Evolutionary conservation across 1,140 invertebrate genomes (phyloP).

Genomic region (Lordiphosa clarofinis): DNA sequence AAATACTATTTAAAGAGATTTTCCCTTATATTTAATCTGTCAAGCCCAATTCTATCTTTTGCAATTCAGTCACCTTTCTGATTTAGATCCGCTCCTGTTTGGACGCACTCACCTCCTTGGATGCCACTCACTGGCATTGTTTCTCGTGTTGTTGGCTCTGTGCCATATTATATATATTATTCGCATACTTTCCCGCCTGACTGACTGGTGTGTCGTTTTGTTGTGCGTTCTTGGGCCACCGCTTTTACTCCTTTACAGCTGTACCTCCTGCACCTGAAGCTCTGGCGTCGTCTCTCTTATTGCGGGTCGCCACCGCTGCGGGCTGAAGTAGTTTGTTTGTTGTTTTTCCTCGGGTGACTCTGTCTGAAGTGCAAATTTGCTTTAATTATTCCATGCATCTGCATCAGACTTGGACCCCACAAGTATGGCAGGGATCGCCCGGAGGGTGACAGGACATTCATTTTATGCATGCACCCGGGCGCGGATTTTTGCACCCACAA

Average conservation of each 20-base stretch:
- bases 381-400: conserved; percentile 75
- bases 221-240: conserved; percentile 43
- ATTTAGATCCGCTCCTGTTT: conserved; percentile 44
- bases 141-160: conserved; percentile 51
- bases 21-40: too few species aligned
- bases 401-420: conserved; percentile 40
- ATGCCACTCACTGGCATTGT: conserved; percentile 56
- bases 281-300: conserved; percentile 41
- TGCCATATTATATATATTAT: conserved; percentile 59
- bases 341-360: conserved; percentile 59
- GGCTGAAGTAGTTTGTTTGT: conserved; percentile 43
- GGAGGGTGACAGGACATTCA: conserved; percentile 51
- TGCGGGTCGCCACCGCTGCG: conserved; percentile 61
- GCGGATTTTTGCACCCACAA: conserved; percentile 32
- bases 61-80: not conserved
- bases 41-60: too few species aligned
- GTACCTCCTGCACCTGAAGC: conserved; percentile 8
- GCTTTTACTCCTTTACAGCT: conserved; percentile 20
- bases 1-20: not conserved
- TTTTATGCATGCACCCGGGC: conserved; percentile 37
- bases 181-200: conserved; percentile 64
- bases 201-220: conserved; percentile 53
- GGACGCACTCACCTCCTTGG: conserved; percentile 6
- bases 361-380: conserved; percentile 79
- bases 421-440: not conserved